A percentile compares a stretch with the other conserved stretches of the same genome.
Evolutionary conservation across 2,797 vertebrate genomes (phyloP).

Genomic region (Bovichtus variegatus): DNA sequence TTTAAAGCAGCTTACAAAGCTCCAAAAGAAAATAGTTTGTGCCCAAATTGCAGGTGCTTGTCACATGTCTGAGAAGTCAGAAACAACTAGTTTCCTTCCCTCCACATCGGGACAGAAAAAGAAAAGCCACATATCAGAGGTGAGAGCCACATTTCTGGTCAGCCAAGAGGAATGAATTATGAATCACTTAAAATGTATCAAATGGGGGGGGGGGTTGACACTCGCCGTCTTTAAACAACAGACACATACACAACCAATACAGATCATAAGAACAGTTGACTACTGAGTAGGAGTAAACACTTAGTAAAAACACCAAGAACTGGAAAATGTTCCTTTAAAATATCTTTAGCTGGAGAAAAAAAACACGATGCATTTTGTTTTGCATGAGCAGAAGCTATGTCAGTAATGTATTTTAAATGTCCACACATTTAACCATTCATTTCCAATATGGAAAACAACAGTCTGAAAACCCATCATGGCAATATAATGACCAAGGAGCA

Average conservation of each 20-base stretch:
- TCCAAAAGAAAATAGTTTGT: neutral
- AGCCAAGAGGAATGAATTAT: too few relatives aligned
- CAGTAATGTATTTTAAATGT: conserved; percentile 7
- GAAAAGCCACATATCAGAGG: neutral
- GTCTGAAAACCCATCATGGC: neutral
- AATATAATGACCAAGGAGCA: neutral
- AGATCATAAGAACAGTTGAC: too few relatives aligned
- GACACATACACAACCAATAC: too few relatives aligned
- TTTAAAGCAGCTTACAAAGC: neutral
- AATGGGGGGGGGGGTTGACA: too few relatives aligned
- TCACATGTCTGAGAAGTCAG: neutral
- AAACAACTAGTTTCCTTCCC: neutral
- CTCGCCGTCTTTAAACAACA: too few relatives aligned
- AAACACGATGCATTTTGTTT: neutral
- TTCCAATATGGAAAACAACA: neutral
- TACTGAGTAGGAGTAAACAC: too few relatives aligned
- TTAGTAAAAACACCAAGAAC: too few relatives aligned
- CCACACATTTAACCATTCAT: neutral
- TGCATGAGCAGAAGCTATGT: neutral
- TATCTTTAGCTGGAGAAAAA: neutral
- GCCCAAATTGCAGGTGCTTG: neutral
- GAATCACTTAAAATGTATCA: too few relatives aligned
- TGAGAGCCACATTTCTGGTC: neutral
- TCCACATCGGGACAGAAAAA: neutral
- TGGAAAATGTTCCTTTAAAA: neutral